phyloP scores from a whole-genome alignment of 1,140 invertebrate genomes.

The Platyscapa corneri region DNA sequence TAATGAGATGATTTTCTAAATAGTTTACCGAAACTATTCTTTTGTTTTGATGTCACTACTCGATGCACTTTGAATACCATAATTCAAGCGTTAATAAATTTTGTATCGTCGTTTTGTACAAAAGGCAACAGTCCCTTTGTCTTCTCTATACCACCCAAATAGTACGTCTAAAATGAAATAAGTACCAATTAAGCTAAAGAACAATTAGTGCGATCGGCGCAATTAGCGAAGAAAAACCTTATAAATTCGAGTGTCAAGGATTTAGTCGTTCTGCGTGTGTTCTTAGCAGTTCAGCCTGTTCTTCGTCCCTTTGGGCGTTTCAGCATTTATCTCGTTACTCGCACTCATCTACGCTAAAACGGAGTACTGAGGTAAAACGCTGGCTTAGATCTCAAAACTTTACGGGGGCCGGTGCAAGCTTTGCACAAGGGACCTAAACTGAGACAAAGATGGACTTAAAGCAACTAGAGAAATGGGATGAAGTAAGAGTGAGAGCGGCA shows the following conservation, averaged over 20 bases:
- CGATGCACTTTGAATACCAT: background rate
- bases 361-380: background rate
- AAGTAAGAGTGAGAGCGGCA: background rate
- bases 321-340: slow-evolving; percentile 19
- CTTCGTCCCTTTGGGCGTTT: background rate
- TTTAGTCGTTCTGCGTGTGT: background rate
- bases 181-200: background rate
- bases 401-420: background rate
- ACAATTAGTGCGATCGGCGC: background rate
- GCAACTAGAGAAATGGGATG: background rate
- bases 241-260: background rate
- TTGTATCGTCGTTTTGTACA: background rate
- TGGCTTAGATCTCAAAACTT: background rate
- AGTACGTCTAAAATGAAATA: background rate
- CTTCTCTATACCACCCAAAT: background rate
- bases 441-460: slow-evolving; percentile 20
- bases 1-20: background rate
- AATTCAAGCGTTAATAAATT: background rate
- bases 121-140: background rate
- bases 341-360: background rate
- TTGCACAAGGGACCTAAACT: slow-evolving; percentile 5
- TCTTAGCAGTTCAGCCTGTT: background rate
- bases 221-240: background rate
- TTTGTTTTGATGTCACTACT: background rate
- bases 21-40: background rate